Evolutionary conservation across 1,140 invertebrate species (phyloP).

Genomic region (Chironomus striatipennis): DNA sequence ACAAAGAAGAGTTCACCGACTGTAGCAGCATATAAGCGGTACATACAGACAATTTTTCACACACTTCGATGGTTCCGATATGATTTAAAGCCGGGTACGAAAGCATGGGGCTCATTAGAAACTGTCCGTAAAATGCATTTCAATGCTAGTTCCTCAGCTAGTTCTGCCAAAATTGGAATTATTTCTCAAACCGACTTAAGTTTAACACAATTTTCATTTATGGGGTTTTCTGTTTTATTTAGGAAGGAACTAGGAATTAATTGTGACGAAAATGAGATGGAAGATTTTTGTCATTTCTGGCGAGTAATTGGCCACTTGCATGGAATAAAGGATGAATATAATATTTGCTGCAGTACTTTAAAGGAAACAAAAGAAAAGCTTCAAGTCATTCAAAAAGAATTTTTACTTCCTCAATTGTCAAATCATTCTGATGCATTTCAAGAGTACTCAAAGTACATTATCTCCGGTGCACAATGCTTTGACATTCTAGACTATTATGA

Average conservation of each 20-base stretch:
- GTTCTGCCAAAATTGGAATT: constrained; percentile 41
- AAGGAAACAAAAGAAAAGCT: constrained; percentile 31
- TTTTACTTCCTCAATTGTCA: constrained; percentile 33
- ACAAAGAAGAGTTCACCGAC: constrained; percentile 54
- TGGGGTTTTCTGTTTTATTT: constrained; percentile 64
- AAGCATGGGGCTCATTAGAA: constrained; percentile 54
- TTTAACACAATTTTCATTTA: constrained; percentile 77
- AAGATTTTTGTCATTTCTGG: constrained; percentile 76
- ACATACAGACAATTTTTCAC: constrained; percentile 62
- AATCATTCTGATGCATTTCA: constrained; percentile 32
- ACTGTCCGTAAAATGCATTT: constrained; percentile 58
- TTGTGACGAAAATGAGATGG: constrained; percentile 34
- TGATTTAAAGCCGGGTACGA: constrained; percentile 45
- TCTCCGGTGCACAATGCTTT: constrained; percentile 35
- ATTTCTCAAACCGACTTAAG: constrained; percentile 75
- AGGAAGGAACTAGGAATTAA: constrained; percentile 54
- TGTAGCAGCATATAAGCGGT: constrained; percentile 62
- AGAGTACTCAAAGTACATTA: constrained; percentile 32
- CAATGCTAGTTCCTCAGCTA: constrained; percentile 45
- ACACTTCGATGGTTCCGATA: constrained; percentile 63
- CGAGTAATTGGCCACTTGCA: constrained; percentile 67
- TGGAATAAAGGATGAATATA: constrained; percentile 62
- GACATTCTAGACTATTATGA: constrained; percentile 26
- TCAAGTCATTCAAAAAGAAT: constrained; percentile 33
- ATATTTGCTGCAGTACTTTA: constrained; percentile 35